These are phyloP conservation scores for Chrysolina oricalcia DNA, from an alignment of 2,888 invertebrate species.

Conservation along the genomic window DNA sequence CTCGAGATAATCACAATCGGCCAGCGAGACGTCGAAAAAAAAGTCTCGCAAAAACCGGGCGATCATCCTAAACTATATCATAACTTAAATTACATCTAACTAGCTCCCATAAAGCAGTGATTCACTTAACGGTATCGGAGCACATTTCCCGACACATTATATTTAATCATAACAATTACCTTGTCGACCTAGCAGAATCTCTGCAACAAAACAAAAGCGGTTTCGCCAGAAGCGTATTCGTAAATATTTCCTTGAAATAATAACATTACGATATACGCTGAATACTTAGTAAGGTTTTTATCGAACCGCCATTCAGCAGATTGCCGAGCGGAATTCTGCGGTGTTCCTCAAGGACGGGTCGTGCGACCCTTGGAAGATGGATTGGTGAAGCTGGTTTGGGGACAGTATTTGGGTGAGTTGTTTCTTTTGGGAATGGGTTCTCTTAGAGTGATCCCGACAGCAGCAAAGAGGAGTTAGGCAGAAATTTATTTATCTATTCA, in stretches of 20 bases:
- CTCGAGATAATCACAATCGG: not conserved
- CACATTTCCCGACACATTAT: conserved; percentile 35
- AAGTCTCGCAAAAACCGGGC: conserved; percentile 3
- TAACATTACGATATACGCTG: conserved; percentile 19
- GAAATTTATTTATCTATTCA: no score
- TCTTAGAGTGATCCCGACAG: no score
- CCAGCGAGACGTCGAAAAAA: not conserved
- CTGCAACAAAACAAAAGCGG: conserved; percentile 32
- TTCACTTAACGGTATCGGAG: conserved; percentile 31
- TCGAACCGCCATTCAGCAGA: conserved; percentile 8
- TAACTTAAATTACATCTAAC: conserved; percentile 27
- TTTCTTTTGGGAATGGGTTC: no score
- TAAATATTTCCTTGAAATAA: conserved; percentile 42
- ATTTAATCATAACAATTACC: conserved; percentile 42
- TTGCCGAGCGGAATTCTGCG: not conserved
- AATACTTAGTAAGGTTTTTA: conserved; percentile 20
- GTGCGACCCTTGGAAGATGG: not conserved
- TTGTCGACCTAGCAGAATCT: conserved; percentile 33
- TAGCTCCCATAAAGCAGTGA: conserved; percentile 26
- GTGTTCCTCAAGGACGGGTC: not conserved
- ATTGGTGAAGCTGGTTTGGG: not conserved
- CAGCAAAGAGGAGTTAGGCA: no score
- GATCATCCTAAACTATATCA: conserved; percentile 18
- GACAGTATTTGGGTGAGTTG: no score
- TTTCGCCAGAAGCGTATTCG: conserved; percentile 39